Conservation (phyloP, 2,113 vertebrate species). For the Neomonachus schauinslandi region DNA sequence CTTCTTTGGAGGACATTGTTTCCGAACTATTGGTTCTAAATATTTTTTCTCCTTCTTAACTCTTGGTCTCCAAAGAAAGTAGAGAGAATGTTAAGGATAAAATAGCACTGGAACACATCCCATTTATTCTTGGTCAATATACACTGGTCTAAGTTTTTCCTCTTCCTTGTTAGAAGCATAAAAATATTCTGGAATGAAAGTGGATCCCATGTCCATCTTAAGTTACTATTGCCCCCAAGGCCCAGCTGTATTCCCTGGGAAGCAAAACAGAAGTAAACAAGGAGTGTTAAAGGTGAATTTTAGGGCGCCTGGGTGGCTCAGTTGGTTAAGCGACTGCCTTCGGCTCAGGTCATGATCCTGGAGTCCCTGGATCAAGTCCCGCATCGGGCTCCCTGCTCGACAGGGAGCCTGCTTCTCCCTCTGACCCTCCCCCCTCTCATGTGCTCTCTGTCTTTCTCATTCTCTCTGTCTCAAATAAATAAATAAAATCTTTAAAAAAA, state of each 20-base stretch:
- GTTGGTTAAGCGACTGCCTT: too few species aligned
- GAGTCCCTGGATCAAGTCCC: too few species aligned
- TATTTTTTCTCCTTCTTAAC: background rate
- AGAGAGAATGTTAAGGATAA: background rate
- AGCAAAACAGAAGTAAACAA: background rate
- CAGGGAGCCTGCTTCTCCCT: too few species aligned
- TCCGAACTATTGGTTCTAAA: background rate
- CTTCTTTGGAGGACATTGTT: background rate
- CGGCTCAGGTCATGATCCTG: too few species aligned
- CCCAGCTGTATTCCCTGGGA: background rate
- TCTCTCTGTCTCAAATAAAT: too few species aligned
- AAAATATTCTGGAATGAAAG: background rate
- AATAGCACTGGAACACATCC: background rate
- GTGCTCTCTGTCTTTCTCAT: too few species aligned
- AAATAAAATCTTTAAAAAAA: too few species aligned
- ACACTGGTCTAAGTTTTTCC: background rate
- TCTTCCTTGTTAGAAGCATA: background rate
- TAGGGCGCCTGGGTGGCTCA: too few species aligned
- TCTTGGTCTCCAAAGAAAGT: background rate
- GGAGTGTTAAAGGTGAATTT: conserved; percentile 35
- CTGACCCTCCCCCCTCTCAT: too few species aligned
- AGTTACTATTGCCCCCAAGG: background rate
- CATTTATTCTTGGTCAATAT: background rate
- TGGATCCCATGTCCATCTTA: background rate
- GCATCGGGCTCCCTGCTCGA: too few species aligned